Conservation (phyloP, 2,113 vertebrate species). For the Notarius quadriscutis region DNA sequence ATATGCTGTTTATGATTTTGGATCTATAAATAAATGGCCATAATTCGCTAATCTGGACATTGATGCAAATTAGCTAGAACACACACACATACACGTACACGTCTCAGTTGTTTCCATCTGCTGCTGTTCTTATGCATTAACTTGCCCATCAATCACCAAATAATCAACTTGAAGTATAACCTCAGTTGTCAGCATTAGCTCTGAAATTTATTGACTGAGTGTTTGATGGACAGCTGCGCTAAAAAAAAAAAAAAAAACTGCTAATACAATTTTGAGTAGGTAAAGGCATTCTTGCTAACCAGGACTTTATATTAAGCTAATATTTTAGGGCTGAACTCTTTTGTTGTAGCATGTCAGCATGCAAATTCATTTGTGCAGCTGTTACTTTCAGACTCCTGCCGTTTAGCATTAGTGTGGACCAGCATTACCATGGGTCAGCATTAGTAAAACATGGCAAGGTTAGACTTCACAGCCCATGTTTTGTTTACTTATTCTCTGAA, state of each 20-base stretch:
- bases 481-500: not conserved
- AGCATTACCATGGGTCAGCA: not conserved
- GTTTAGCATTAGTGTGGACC: not conserved
- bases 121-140: not conserved
- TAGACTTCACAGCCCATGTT: not conserved
- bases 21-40: not conserved
- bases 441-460: not conserved
- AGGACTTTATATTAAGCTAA: not conserved
- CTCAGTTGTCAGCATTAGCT: not conserved
- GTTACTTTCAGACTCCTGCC: not conserved
- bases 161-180: not conserved
- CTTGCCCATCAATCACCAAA: conserved; percentile 1
- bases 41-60: not conserved
- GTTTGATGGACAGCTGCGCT: not conserved
- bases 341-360: conserved; percentile 11
- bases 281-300: not conserved
- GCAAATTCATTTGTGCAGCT: conserved; percentile 14
- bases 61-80: not conserved
- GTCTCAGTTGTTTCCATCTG: not conserved
- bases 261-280: not conserved
- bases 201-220: not conserved
- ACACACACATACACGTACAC: not conserved
- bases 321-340: not conserved
- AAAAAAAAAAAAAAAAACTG: not conserved
- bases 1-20: not conserved